A percentile compares a stretch with the other conserved stretches of the same genome.
Evolutionary conservation across 2,797 vertebrate species (phyloP).

Genomic region (Babyrousa celebensis): DNA sequence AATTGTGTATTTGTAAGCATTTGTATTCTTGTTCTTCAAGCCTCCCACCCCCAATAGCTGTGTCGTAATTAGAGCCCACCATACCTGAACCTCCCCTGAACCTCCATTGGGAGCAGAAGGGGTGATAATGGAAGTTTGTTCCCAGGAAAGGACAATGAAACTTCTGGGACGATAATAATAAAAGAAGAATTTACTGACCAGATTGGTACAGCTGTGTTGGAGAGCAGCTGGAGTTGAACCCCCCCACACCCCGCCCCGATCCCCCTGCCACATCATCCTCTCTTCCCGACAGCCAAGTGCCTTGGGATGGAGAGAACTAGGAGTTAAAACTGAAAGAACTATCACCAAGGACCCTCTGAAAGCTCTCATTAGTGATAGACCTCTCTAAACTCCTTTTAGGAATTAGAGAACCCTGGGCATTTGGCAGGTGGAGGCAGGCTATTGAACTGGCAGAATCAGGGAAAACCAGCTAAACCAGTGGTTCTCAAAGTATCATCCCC

Average conservation of each 20-base stretch:
- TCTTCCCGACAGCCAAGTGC: neutral
- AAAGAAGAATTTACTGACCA: neutral
- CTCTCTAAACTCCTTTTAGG: neutral
- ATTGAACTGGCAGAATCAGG: slow-evolving; percentile 33
- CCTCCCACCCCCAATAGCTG: neutral
- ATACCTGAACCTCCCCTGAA: neutral
- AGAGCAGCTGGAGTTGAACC: neutral
- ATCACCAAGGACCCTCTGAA: neutral
- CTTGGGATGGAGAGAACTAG: neutral
- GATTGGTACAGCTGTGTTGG: neutral
- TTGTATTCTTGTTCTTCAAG: slow-evolving; percentile 49
- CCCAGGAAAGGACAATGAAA: neutral
- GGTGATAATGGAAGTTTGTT: neutral
- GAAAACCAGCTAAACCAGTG: neutral
- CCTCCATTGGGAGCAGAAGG: neutral
- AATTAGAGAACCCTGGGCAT: neutral
- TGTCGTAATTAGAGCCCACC: neutral
- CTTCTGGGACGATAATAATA: neutral
- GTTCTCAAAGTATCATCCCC: neutral
- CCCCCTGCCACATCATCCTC: neutral
- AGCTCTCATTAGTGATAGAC: neutral
- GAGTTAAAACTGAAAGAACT: neutral
- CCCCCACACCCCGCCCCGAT: neutral
- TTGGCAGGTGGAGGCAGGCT: slow-evolving; percentile 4
- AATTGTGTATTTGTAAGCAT: neutral